Conservation (phyloP, 2,888 invertebrate species). For the Eupithecia exiguata region DNA sequence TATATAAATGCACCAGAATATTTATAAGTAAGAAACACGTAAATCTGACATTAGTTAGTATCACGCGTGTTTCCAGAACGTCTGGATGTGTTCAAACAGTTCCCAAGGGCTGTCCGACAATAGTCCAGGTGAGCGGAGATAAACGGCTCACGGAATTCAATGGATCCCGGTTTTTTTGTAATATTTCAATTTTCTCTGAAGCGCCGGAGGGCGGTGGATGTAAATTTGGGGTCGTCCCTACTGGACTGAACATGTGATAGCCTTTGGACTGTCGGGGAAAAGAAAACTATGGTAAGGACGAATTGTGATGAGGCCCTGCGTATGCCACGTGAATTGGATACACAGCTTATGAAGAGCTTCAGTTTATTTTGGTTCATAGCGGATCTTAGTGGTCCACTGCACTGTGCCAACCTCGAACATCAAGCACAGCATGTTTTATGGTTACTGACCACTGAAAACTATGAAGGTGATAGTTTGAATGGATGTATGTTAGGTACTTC, state of each 20-base stretch:
- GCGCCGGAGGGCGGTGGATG: conserved; percentile 46
- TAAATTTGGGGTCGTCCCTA: conserved; percentile 49
- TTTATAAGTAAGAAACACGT: neutral
- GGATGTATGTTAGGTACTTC: too few relatives aligned
- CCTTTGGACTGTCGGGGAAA: conserved; percentile 13
- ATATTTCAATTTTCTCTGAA: conserved; percentile 45
- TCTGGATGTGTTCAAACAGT: neutral
- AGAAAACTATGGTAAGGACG: neutral
- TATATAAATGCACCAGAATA: neutral
- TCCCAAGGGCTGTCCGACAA: neutral
- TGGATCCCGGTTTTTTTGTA: conserved; percentile 18
- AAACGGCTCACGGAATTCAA: conserved; percentile 1
- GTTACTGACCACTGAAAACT: too few relatives aligned
- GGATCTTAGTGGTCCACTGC: neutral
- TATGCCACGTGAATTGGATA: neutral
- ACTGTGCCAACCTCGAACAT: neutral
- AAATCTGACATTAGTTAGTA: neutral
- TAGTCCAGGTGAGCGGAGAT: conserved; percentile 8
- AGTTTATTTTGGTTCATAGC: neutral
- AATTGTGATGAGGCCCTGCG: neutral
- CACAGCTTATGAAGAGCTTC: neutral
- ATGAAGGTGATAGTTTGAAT: too few relatives aligned
- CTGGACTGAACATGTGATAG: conserved; percentile 47
- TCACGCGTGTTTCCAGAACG: neutral
- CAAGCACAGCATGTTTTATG: too few relatives aligned